A percentile compares a stretch with the other conserved stretches of the same genome.
Evolutionary conservation across 2,888 invertebrate genomes (phyloP).

Genomic region (Ptychoptera contaminata): DNA sequence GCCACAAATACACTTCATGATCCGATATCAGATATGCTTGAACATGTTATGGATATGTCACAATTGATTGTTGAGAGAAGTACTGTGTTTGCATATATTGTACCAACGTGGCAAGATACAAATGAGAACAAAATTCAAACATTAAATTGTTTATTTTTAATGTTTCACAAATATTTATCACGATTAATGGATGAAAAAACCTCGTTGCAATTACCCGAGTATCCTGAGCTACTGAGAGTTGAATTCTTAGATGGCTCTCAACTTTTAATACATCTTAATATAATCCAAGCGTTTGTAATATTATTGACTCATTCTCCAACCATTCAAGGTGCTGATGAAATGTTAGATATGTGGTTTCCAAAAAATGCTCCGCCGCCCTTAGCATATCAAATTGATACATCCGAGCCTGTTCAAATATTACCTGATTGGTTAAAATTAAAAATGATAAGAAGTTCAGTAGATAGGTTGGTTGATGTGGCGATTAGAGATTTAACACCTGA

Average conservation of each 20-base stretch:
- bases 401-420: slow-evolving; percentile 72
- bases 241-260: slow-evolving; percentile 29
- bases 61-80: slow-evolving; percentile 83
- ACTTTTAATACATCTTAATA: slow-evolving; percentile 30
- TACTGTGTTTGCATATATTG: slow-evolving; percentile 67
- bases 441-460: slow-evolving; percentile 75
- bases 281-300: slow-evolving; percentile 71
- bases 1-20: slow-evolving; percentile 55
- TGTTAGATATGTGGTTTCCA: slow-evolving; percentile 81
- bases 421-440: slow-evolving; percentile 88
- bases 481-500: slow-evolving; percentile 71
- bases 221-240: slow-evolving; percentile 29
- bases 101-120: slow-evolving; percentile 32
- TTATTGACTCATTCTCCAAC: slow-evolving; percentile 53
- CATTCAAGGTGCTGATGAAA: slow-evolving; percentile 27
- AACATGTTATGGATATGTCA: slow-evolving; percentile 65
- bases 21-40: slow-evolving; percentile 47
- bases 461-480: slow-evolving; percentile 70
- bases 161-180: slow-evolving; percentile 60
- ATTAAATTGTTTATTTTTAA: slow-evolving; percentile 50
- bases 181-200: slow-evolving; percentile 37
- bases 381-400: slow-evolving; percentile 62
- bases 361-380: slow-evolving; percentile 53
- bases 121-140: slow-evolving; percentile 36
- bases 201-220: slow-evolving; percentile 28